Evolutionary conservation across 2,888 invertebrate species (phyloP).

Genomic region (Pycnomerus fuliginosus): DNA sequence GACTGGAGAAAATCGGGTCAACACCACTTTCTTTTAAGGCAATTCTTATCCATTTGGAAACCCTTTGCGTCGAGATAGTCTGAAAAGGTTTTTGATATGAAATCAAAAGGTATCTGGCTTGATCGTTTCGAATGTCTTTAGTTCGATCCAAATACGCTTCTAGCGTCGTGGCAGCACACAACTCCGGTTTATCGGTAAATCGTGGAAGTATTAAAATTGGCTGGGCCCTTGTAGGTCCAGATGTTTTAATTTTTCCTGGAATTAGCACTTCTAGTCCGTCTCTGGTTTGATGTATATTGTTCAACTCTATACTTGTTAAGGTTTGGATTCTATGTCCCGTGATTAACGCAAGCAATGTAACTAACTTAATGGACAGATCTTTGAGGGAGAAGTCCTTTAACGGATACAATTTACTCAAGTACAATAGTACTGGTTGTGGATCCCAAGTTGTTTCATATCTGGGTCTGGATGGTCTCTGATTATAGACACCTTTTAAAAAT

Average conservation of each 20-base stretch:
- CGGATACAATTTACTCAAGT: constrained; percentile 9
- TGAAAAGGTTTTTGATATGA: too few species aligned
- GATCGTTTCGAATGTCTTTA: too few species aligned
- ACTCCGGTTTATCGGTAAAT: neutral
- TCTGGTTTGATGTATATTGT: neutral
- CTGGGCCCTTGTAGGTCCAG: constrained; percentile 8
- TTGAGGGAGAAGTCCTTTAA: neutral
- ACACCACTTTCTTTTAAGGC: too few species aligned
- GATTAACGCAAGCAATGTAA: neutral
- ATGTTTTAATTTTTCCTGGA: constrained; percentile 18
- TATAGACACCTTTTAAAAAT: constrained; percentile 4
- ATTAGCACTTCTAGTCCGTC: constrained; percentile 13
- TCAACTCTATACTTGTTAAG: constrained; percentile 11
- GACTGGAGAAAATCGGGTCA: too few species aligned
- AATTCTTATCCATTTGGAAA: too few species aligned
- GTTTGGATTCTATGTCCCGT: constrained; percentile 18
- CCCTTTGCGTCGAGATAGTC: too few species aligned
- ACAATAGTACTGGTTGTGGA: constrained; percentile 15
- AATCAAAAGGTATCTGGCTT: too few species aligned
- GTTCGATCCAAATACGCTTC: neutral
- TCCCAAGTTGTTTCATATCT: constrained; percentile 20
- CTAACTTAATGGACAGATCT: neutral
- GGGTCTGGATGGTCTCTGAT: constrained; percentile 13
- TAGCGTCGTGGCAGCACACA: neutral
- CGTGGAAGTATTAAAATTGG: constrained; percentile 3